Evolutionary conservation across 2,113 vertebrate genomes (phyloP).

Genomic region (Fulica atra): DNA sequence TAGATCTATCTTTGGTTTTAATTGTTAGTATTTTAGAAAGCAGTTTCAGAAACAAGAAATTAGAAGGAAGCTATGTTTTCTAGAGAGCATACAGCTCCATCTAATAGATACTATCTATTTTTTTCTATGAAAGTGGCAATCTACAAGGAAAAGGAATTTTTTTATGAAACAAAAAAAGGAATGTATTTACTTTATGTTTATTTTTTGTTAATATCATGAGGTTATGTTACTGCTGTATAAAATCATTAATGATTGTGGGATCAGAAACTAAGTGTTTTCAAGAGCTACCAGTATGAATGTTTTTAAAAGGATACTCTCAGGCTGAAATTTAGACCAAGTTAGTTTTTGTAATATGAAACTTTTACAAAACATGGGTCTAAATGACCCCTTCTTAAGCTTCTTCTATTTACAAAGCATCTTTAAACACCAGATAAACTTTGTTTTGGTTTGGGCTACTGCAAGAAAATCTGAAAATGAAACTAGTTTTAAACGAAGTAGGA

Average conservation of each 20-base stretch:
- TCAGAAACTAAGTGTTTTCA: slow-evolving; percentile 4
- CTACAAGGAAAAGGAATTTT: background rate
- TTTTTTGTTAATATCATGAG: background rate
- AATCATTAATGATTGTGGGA: background rate
- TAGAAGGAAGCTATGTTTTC: background rate
- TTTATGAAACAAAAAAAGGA: background rate
- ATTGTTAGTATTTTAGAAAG: background rate
- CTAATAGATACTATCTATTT: background rate
- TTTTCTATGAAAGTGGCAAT: background rate
- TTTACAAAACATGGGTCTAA: slow-evolving; percentile 13
- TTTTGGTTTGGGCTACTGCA: slow-evolving; percentile 6
- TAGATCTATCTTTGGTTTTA: background rate
- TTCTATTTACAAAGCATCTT: slow-evolving; percentile 27
- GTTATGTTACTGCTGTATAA: background rate
- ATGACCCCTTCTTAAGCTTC: background rate
- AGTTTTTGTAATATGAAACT: background rate
- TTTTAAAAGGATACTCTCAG: slow-evolving; percentile 5
- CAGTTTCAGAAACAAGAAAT: background rate
- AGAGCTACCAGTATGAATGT: background rate
- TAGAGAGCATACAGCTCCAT: background rate
- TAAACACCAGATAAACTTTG: slow-evolving; percentile 9
- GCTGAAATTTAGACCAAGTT: background rate
- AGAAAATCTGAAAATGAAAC: slow-evolving; percentile 32
- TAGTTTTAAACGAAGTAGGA: background rate
- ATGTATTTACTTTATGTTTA: background rate